Evolutionary conservation across 2,113 vertebrate species (phyloP), one percentile per base, ranked within the genome.

Genomic region (Crotalus horridus): DNA sequence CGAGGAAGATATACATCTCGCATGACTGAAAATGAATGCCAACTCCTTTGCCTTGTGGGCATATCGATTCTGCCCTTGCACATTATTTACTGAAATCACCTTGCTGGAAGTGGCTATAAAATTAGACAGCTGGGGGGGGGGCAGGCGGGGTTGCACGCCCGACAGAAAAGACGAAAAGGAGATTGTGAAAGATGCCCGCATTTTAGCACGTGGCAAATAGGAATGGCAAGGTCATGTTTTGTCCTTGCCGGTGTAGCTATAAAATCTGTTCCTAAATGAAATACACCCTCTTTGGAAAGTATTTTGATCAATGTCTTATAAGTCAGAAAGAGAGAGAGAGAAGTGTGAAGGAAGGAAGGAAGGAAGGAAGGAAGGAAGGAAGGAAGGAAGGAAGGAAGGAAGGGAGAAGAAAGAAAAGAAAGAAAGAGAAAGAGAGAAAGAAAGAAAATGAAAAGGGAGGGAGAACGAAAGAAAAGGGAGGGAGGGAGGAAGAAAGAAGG

Each of bases 21-120:
- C 93, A 33, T 94, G 95, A 92, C 89, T 94, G 89, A 89, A 94
- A 90, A 96, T 95, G 90, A 90, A 85, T 90, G 91, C 89, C 88
- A 91, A 90, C 94, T 94, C 90, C 86, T 29, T 90, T 93, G 93
- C 64, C 94, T 94, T 93, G 88, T 85, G 93, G 91, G 92, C 59
- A 23, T 89, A 93, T 95, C 94, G 95, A 96, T 96, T 92, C 92
- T 91, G 48, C 92, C 21, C 56, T 89, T 0, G 0, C 86, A 24
- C 91, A 81, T 96, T 91, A 92, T 87, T 95, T 0, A 91, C 51
- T 89, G 0, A 89, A 87, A 96, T 95, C 64, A 94, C 53, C 46
- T 64, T 91, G 64, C 61, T 94, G 61, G 87, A 94, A 87, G 59
- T 81, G 91, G 88, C 94, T 95, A 93, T 55, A 55, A 89, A 95